These are phyloP conservation scores for Nansenia antarctica DNA, from an alignment of 2,113 vertebrate species.

Conservation along the genomic window DNA sequence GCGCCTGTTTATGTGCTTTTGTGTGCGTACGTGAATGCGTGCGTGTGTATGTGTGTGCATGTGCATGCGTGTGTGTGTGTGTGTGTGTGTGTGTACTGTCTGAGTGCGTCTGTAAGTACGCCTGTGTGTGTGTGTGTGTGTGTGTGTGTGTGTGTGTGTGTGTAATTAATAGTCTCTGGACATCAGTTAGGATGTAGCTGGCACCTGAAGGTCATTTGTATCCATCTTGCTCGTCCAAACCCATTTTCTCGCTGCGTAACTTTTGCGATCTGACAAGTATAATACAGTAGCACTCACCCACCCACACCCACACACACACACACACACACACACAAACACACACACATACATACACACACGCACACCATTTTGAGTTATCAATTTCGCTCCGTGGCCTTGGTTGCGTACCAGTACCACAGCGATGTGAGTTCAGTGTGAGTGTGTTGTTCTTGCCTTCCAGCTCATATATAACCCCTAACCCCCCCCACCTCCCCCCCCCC, in stretches of 20 bases:
- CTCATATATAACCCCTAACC: not conserved
- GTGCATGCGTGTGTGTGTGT: constrained; percentile 8
- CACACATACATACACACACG: not conserved
- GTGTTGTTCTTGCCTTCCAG: not conserved
- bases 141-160: not conserved
- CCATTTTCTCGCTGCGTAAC: too few species aligned
- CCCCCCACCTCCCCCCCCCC: too few species aligned
- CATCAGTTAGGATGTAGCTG: too few species aligned
- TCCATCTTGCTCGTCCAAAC: too few species aligned
- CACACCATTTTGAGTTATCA: not conserved
- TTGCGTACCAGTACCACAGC: not conserved
- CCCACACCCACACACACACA: too few species aligned
- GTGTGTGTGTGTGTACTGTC: not conserved
- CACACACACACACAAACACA: too few species aligned
- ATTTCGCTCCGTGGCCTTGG: not conserved
- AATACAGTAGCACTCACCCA: too few species aligned
- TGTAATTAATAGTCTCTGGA: not conserved
- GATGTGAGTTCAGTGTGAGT: not conserved
- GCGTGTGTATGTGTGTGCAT: constrained; percentile 7
- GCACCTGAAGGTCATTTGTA: too few species aligned
- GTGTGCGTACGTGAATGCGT: too few species aligned
- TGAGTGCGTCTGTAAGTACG: not conserved
- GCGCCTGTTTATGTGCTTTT: constrained; percentile 17
- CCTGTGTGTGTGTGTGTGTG: constrained; percentile 7
- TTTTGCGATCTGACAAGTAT: too few species aligned